These are phyloP conservation scores for Adelosebastes latens DNA, from an alignment of 2,797 vertebrate species.

Conservation along the genomic window DNA sequence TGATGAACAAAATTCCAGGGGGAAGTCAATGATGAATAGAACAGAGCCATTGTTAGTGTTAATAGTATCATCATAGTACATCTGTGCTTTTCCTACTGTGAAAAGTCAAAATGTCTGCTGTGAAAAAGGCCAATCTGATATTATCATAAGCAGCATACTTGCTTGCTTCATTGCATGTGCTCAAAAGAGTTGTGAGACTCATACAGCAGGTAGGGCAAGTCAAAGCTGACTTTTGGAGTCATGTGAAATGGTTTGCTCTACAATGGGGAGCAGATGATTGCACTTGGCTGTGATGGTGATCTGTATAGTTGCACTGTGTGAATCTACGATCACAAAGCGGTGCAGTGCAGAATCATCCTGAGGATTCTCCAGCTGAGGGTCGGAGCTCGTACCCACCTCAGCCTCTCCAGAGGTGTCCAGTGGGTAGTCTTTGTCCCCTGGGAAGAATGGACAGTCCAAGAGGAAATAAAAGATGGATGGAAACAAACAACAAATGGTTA, in stretches of 20 bases:
- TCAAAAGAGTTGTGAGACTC: not conserved
- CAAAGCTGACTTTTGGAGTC: slow-evolving; percentile 56
- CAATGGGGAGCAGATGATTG: slow-evolving; percentile 73
- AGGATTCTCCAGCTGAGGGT: slow-evolving; percentile 10
- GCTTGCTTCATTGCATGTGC: not conserved
- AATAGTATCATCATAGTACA: too few relatives aligned
- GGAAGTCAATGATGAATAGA: not conserved
- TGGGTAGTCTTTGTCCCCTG: slow-evolving; percentile 74
- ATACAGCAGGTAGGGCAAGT: not conserved
- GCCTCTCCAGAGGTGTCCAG: slow-evolving; percentile 9
- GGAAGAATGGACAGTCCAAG: not conserved
- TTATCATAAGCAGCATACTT: not conserved
- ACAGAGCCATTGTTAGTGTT: too few relatives aligned
- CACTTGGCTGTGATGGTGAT: slow-evolving; percentile 73
- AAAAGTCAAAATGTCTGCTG: not conserved
- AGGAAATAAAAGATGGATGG: not conserved
- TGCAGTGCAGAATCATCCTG: slow-evolving; percentile 53
- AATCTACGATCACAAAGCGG: slow-evolving; percentile 55
- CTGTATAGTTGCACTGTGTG: slow-evolving; percentile 41
- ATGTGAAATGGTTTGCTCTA: not conserved
- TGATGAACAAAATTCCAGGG: not conserved
- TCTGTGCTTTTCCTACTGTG: not conserved
- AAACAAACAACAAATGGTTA: not conserved
- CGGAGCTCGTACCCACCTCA: not conserved
- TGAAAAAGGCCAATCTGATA: not conserved